Evolutionary conservation across 2,113 vertebrate genomes (phyloP), one percentile per base, ranked within the genome.

Genomic region (Sinocyclocheilus grahami): DNA sequence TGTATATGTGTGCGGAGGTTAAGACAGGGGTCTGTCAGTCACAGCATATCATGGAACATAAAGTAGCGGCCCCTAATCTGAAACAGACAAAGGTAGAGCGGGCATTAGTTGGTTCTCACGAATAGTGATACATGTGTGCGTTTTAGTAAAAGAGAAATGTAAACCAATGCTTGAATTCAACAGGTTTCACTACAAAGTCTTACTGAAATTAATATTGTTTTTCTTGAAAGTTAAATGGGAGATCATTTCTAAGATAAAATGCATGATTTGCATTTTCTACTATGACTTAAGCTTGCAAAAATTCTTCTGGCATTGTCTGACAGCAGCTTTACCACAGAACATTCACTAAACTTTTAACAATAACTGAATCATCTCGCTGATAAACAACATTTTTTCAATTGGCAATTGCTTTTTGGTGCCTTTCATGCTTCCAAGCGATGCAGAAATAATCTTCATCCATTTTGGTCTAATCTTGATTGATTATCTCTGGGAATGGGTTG

Each of bases 11-110:
- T 53, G 51, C 4, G 51, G 4, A 69, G 16, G 87, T 58, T 80
- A 79, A 62, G 51, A 58, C 78, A 55, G 79, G 46, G 62, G 85
- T 75, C 75, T 80, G 81, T 82, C 84, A 90, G 91, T 91, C 92
- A 62, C 89, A 82, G 89, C 87, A 91, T 89, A 92, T 94, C 93
- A 86, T 80, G 76, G 91, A 90, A 90, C 90, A 91, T 88, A 78
- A 87, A 89, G 85, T 63, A 86, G 89, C 80, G 83, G 91, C 91
- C 92, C 83, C 75, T 93, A 95, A 95, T 94, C 90, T 84, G 90
- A 91, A 95, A 87, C 94, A 95, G 93, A 89, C 91, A 84, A 16
- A 72, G 86, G 81, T 85, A 85, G 80, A 90, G 86, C 80, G 84
- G 72, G 86, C 60, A 55, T 80, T 55, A 83, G 62, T 62, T 76